Evolutionary conservation across 2,888 invertebrate species (phyloP).

Genomic region (Plemyria rubiginata): DNA sequence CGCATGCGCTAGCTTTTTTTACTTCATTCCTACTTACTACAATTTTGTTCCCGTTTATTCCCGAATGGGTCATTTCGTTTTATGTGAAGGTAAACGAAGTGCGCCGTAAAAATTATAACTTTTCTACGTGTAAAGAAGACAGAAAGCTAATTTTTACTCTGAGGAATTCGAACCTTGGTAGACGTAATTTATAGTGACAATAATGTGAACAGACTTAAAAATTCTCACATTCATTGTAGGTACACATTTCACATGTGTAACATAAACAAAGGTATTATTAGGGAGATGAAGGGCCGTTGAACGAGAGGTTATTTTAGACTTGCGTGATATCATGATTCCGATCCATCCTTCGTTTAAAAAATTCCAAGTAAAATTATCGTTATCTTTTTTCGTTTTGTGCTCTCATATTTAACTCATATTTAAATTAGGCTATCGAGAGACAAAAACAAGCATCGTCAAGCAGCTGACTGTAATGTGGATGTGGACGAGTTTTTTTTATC

Average conservation of each 20-base stretch:
- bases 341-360: slow-evolving; percentile 66
- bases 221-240: slow-evolving; percentile 46
- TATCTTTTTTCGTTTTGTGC: slow-evolving; percentile 31
- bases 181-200: slow-evolving; percentile 48
- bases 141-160: slow-evolving; percentile 27
- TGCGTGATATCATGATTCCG: slow-evolving; percentile 61
- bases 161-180: slow-evolving; percentile 36
- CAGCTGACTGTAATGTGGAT: slow-evolving; percentile 42
- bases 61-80: slow-evolving; percentile 33
- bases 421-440: slow-evolving; percentile 36
- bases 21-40: no score
- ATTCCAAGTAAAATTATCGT: slow-evolving; percentile 47
- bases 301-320: slow-evolving; percentile 59
- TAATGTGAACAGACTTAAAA: slow-evolving; percentile 49
- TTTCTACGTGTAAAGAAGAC: slow-evolving; percentile 17
- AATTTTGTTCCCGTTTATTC: slow-evolving; percentile 30
- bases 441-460: slow-evolving; percentile 35
- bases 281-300: slow-evolving; percentile 64
- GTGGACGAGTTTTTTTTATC: slow-evolving; percentile 41
- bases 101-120: slow-evolving; percentile 22
- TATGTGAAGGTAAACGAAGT: slow-evolving; percentile 38
- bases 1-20: slow-evolving; percentile 25
- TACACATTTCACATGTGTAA: slow-evolving; percentile 54
- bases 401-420: slow-evolving; percentile 29
- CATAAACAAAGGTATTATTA: slow-evolving; percentile 71